These are phyloP conservation scores for Diachasmimorpha longicaudata DNA, from an alignment of 1,140 invertebrate species.

Conservation along the genomic window DNA sequence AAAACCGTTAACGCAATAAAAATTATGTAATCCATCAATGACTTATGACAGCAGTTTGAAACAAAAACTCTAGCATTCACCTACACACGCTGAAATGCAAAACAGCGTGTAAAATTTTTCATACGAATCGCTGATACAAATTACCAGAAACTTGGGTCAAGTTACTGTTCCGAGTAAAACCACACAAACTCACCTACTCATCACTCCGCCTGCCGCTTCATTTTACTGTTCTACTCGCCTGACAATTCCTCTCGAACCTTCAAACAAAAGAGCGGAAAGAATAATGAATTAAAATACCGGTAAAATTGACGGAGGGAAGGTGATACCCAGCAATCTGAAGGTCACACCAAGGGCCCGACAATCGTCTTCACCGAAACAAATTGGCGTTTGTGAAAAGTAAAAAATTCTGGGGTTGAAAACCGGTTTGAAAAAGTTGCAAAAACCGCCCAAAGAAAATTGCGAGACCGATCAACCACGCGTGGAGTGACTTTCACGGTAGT, in stretches of 20 bases:
- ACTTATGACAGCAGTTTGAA: too few relatives aligned
- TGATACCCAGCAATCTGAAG: neutral
- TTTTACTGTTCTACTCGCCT: neutral
- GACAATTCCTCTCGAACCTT: neutral
- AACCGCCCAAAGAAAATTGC: neutral
- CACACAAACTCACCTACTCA: neutral
- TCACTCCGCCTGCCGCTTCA: neutral
- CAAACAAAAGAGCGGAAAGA: conserved; percentile 5
- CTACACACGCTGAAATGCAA: neutral
- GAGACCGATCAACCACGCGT: neutral
- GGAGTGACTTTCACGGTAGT: neutral
- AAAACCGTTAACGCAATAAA: too few relatives aligned
- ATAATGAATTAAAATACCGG: neutral
- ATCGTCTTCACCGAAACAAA: neutral
- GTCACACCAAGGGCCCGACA: neutral
- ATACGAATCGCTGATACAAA: conserved; percentile 3
- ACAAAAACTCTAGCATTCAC: too few relatives aligned
- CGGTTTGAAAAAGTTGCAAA: neutral
- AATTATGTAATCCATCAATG: too few relatives aligned
- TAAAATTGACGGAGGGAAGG: neutral
- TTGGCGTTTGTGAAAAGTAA: neutral
- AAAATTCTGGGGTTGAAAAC: neutral
- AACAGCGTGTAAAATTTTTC: neutral
- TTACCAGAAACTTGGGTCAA: neutral
- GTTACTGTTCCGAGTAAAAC: conserved; percentile 11